These are phyloP conservation scores for Zootoca vivipara DNA, from an alignment of 2,113 vertebrate genomes.

Conservation along the genomic window DNA sequence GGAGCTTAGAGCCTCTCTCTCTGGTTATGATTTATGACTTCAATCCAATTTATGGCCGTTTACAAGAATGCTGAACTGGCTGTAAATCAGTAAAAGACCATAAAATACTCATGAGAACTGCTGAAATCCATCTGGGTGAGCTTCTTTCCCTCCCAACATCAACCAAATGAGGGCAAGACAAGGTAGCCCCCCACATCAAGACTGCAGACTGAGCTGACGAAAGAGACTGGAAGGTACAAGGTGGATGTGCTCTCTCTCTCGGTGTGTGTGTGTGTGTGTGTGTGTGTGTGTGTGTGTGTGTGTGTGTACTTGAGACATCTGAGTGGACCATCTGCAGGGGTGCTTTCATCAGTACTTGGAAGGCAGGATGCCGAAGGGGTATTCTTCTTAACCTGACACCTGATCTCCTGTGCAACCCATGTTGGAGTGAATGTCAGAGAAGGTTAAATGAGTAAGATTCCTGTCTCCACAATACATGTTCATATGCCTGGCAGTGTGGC, in stretches of 20 bases:
- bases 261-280: too few relatives aligned
- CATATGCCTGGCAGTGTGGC: neutral
- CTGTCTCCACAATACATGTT: neutral
- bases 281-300: too few relatives aligned
- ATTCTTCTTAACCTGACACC: neutral
- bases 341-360: neutral
- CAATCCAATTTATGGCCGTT: slow-evolving; percentile 85
- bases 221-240: neutral
- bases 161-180: slow-evolving; percentile 68
- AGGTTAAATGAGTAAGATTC: slow-evolving; percentile 6
- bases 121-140: slow-evolving; percentile 78
- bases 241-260: neutral
- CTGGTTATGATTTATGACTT: slow-evolving; percentile 81
- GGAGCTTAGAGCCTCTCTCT: slow-evolving; percentile 73
- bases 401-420: slow-evolving; percentile 4
- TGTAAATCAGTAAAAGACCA: slow-evolving; percentile 81
- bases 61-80: slow-evolving; percentile 84
- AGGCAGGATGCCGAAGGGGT: neutral
- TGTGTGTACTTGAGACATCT: neutral
- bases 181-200: slow-evolving; percentile 40
- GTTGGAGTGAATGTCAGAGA: neutral
- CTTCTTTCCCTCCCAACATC: slow-evolving; percentile 70
- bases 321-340: neutral
- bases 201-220: neutral
- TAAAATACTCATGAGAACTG: slow-evolving; percentile 82